Conservation (phyloP, 1,140 invertebrate species). For the Rhyacophila brunnea region DNA sequence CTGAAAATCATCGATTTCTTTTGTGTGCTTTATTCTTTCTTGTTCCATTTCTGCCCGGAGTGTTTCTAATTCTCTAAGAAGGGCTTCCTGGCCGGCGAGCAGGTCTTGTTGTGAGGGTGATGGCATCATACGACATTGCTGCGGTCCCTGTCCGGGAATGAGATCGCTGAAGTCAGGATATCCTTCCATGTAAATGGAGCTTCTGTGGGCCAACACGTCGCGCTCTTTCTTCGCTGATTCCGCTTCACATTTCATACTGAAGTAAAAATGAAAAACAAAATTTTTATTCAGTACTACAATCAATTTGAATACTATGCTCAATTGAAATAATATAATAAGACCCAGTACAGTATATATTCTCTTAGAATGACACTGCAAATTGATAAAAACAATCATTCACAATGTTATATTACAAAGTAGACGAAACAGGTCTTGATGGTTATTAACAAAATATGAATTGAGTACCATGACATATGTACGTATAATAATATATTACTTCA, state of each 20-base stretch:
- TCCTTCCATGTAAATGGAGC: constrained; percentile 63
- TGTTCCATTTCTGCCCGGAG: constrained; percentile 61
- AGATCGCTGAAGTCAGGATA: constrained; percentile 35
- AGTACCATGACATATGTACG: too few species aligned
- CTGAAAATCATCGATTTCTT: constrained; percentile 58
- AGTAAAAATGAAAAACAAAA: constrained; percentile 23
- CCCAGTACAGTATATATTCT: too few species aligned
- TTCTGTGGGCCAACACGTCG: constrained; percentile 65
- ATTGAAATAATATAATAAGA: too few species aligned
- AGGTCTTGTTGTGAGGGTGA: constrained; percentile 46
- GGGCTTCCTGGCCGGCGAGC: constrained; percentile 52
- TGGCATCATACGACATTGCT: background rate
- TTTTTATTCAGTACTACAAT: constrained; percentile 11
- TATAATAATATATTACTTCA: too few species aligned
- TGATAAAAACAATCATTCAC: too few species aligned
- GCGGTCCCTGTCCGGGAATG: background rate
- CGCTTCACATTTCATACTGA: constrained; percentile 53
- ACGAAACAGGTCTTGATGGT: too few species aligned
- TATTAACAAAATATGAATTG: too few species aligned
- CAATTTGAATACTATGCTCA: background rate
- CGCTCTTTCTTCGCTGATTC: constrained; percentile 61
- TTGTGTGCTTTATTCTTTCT: constrained; percentile 54
- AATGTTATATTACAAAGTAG: too few species aligned
- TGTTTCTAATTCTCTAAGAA: constrained; percentile 63
- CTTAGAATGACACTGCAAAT: too few species aligned